Base-by-base conservation (phyloP, 1,140 invertebrate genomes). In the Cydia amplana region DNA sequence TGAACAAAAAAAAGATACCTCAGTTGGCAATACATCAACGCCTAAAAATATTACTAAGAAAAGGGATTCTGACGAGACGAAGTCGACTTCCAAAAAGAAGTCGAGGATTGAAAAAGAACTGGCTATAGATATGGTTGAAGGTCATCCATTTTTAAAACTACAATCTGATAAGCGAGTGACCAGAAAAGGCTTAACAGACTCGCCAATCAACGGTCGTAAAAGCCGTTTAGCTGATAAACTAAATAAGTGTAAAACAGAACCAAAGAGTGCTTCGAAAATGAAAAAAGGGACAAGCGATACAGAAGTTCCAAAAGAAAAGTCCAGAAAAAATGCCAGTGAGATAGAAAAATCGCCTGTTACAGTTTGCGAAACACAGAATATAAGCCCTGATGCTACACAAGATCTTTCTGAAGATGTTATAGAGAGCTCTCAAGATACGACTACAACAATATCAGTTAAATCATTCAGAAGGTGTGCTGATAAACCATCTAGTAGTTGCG, bases 371-470 rank as follows among this genome's bases (percentile, higher is more conserved):
- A 70, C 46, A 74, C 79, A 80, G 73, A 70, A 73, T 14, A 67
- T 23, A 6, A 32, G 14, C 16, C 32, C 55, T 73, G 76, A 70
- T 55, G 65, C 32, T 36, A 75, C 75, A 51, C 78, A 84, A 55
- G 82, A 87, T 64, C 60, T 78, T 28, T 93, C 92, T 36, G 91
- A 93, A 76, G 93, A 93, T 86, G 65, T 93, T 10, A 93, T 93
- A 74, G 92, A 93, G 80, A 93, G 93, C 83, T 93, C 92, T 63
- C 93, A 93, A 83, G 93, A 93, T 75, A 84, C 85, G 64, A 73
- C 87, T 20, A 91, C 89, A 60, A 84, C 86, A 9, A 84, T 89
- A 72, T 89, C 88, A 28, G 82, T 88, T 2, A 91, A 86, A 80
- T 80, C 90, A 28, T 75, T 78, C n/a, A 91, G 85, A 79, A 82